Evolutionary conservation across 2,113 vertebrate genomes (phyloP), one percentile per base, ranked within the genome.

Genomic region (Pipa parva): DNA sequence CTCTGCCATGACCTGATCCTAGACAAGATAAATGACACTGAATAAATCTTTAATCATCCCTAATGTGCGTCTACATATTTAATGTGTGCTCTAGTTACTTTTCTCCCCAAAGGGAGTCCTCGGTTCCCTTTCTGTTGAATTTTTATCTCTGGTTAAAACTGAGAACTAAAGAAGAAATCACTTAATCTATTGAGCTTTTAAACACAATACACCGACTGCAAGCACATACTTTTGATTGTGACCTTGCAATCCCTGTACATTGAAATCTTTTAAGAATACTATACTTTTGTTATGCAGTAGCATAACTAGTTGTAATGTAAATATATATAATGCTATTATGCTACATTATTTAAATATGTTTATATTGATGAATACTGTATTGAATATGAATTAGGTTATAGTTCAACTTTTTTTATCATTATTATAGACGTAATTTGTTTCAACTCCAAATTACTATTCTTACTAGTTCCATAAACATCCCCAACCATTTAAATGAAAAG

Each of bases 21-120:
- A 75, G 57, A 71, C 71, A 61, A 71, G 79, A 73, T 80, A 75
- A 71, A 45, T 81, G 71, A 80, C 76, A 80, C 60, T 76, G 76
- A 83, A 84, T 86, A 75, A 85, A 87, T 84, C 77, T 88, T 88
- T 85, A 85, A 88, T 88, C 79, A 77, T 76, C 56, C 61, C 76
- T 81, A 85, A 84, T 85, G 75, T 61, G 78, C 84, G 81, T 71
- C 76, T 81, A 59, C 76, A 79, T 84, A 83, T 78, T 79, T 83
- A 77, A 86, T 81, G 62, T 27, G 63, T 79, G 17, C 74, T 72
- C 56, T 59, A 77, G 63, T 83, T 84, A 64, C 66, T 76, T n/a
- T 78, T 17, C 54, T 54, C 50, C 36, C 78, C 75, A 76, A 74
- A 77, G 82, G 76, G 76, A 81, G 50, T 79, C 75, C 62, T 81